Percentiles rank a stretch among this genome's conserved stretches.
Evolutionary conservation across 2,113 vertebrate species (phyloP).

Genomic region (Paramisgurnus dabryanus): DNA sequence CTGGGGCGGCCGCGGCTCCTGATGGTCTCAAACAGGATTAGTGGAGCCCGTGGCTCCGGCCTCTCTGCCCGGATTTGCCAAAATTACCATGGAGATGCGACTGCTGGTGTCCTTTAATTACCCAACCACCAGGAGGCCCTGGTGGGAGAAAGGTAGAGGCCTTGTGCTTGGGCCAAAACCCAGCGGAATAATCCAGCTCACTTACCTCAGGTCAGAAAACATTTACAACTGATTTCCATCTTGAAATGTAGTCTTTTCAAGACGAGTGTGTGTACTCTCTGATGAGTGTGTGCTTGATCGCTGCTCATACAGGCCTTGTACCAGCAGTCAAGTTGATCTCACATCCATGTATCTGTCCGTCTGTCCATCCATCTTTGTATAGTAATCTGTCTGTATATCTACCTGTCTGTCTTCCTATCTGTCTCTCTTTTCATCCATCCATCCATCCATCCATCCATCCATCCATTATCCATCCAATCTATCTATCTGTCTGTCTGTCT

Average conservation of each 20-base stretch:
- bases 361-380: background rate
- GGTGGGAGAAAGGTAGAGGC: constrained; percentile 58
- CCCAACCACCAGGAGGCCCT: constrained; percentile 76
- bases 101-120: constrained; percentile 77
- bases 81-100: constrained; percentile 71
- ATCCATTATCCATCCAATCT: too few relatives aligned
- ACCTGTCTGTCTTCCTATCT: too few relatives aligned
- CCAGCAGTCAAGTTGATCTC: background rate
- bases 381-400: too few relatives aligned
- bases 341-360: background rate
- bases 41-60: constrained; percentile 66
- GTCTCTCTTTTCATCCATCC: too few relatives aligned
- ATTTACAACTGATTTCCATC: constrained; percentile 45
- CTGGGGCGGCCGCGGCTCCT: constrained; percentile 63
- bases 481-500: too few relatives aligned
- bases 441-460: too few relatives aligned
- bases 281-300: background rate
- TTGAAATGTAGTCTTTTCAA: background rate
- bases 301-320: background rate
- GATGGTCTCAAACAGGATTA: constrained; percentile 80
- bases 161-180: constrained; percentile 44
- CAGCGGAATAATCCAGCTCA: constrained; percentile 65
- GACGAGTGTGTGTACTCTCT: too few relatives aligned
- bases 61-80: constrained; percentile 73
- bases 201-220: constrained; percentile 59